Base-by-base conservation (phyloP, 1,140 invertebrate genomes). In the Eueides isabella region DNA sequence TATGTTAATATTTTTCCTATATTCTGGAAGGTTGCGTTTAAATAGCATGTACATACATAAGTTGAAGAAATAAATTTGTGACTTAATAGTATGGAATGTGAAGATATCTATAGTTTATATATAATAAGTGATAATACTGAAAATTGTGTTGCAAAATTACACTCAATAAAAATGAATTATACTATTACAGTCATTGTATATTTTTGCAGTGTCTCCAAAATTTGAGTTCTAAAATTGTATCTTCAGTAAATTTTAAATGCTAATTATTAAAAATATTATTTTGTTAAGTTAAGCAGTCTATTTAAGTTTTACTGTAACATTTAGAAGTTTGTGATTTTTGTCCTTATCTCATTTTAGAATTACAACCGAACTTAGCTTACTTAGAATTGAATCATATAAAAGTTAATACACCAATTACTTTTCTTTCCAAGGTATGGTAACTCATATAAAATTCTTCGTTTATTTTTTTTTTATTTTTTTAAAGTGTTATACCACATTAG, bases 141-240 rank as follows among this genome's bases (percentile, higher is more conserved):
- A 55, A 26, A 55, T 55, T 55, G 23, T 55, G 6, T 44, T 55
- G 23, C 48, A 55, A 55, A 55, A 55, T 55, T 55, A 55, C 48
- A 55, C 19, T 55, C 48, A 55, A 26, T 23, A 55, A 55, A 55
- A 55, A 55, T 26, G 23, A 23, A 26, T 55, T 26, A 7, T 11
- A 55, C 48, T 55, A 55, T 55, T 38, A 38, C 35, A 55, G 48
- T 55, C 48, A 55, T 55, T 55, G 48, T 55, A 55, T 55, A 55
- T 26, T 11, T 26, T 26, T 55, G 48, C 11, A 55, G 26, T 55
- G 48, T 55, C 48, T 55, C 48, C 48, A 55, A 55, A 55, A 55
- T 55, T 55, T 19, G 48, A 19, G 0, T 55, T 55, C 26, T 26
- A 55, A 26, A 55, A 55, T 55, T 55, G n/a, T 55, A 55, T 55